Conservation (phyloP, 2,888 invertebrate species). For the Patella depressa region DNA sequence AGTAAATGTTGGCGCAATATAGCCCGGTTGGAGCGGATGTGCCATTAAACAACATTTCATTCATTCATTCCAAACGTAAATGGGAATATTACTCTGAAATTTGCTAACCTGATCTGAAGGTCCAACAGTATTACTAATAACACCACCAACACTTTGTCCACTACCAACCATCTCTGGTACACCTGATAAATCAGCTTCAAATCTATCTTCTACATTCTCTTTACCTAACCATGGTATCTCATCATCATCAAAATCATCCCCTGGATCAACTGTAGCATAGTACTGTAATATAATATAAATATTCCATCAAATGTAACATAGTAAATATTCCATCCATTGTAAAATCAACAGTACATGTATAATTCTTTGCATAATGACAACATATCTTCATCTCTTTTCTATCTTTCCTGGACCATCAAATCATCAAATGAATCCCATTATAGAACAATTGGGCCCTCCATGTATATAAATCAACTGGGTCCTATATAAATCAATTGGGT, state of each 20-base stretch:
- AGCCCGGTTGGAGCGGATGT: no score
- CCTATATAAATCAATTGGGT: no score
- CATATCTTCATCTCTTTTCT: no score
- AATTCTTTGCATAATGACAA: no score
- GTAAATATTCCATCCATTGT: slow-evolving; percentile 78
- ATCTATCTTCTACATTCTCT: slow-evolving; percentile 65
- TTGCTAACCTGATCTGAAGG: slow-evolving; percentile 20
- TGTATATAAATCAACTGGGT: no score
- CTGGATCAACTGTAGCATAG: slow-evolving; percentile 91
- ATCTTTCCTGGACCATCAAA: no score
- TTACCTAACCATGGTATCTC: slow-evolving; percentile 95
- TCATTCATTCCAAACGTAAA: no score
- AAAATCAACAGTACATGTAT: background rate
- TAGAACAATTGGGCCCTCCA: no score
- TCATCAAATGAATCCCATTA: no score
- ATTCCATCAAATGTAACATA: slow-evolving; percentile 88
- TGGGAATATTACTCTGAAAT: no score
- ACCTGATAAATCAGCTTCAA: slow-evolving; percentile 58
- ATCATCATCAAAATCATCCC: slow-evolving; percentile 76
- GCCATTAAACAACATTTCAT: no score
- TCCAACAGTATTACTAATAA: slow-evolving; percentile 80
- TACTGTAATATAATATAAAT: slow-evolving; percentile 74
- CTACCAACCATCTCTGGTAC: slow-evolving; percentile 77
- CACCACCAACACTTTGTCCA: slow-evolving; percentile 96
- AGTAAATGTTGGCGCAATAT: no score